phyloP scores from a whole-genome alignment of 2,797 vertebrate genomes.

The Falco naumanni region DNA sequence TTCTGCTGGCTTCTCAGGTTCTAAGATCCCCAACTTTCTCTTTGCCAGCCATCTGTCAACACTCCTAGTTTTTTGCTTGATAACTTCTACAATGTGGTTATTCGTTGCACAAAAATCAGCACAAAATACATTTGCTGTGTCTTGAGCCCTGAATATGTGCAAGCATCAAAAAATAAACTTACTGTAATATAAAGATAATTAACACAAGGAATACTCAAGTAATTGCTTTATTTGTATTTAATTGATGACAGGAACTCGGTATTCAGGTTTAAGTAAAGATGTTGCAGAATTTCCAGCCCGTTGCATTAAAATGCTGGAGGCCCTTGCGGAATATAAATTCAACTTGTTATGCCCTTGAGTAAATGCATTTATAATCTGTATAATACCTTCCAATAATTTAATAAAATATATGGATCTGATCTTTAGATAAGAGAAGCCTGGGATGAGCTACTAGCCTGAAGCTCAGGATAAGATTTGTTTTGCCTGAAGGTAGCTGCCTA shows the following conservation, averaged over 20 bases:
- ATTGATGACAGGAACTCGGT: neutral
- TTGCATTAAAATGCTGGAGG: neutral
- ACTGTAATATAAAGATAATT: neutral
- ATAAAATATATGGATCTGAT: neutral
- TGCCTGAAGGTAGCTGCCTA: neutral
- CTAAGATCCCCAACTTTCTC: neutral
- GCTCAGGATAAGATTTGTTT: conserved; percentile 12
- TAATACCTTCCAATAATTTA: neutral
- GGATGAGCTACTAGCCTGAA: neutral
- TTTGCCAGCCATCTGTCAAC: neutral
- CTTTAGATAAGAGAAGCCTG: neutral
- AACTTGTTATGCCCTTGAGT: neutral
- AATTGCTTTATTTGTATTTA: neutral
- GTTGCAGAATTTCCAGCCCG: neutral
- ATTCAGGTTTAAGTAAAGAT: neutral
- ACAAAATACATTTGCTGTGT: neutral
- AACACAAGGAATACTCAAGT: neutral
- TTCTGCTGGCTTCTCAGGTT: neutral
- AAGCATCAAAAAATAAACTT: neutral
- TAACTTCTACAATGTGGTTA: neutral
- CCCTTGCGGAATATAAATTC: neutral
- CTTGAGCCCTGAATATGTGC: neutral
- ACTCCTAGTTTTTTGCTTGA: neutral
- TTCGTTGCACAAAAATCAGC: neutral
- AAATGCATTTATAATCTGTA: neutral